phyloP scores from a whole-genome alignment of 2,888 invertebrate species.

The Oscheius sp. region DNA sequence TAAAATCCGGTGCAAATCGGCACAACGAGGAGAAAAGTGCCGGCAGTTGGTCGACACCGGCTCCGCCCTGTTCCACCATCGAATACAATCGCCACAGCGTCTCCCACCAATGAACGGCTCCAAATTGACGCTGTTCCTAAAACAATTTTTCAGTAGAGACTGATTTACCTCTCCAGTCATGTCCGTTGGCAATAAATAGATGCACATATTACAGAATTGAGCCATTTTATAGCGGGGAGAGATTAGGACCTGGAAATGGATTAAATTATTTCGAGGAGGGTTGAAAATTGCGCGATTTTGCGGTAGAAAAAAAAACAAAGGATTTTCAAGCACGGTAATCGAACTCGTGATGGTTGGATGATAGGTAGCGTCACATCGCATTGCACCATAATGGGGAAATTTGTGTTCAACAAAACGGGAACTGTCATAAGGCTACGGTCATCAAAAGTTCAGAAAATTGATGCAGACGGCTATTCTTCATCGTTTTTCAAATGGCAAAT shows the following conservation, averaged over 20 bases:
- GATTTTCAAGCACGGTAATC: no score
- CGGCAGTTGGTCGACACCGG: slow-evolving; percentile 40
- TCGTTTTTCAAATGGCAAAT: no score
- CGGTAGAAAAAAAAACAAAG: no score
- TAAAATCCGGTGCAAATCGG: slow-evolving; percentile 37
- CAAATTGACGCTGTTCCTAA: slow-evolving; percentile 41
- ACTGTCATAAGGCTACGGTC: no score
- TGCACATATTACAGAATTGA: slow-evolving; percentile 19
- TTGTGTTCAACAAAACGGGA: no score
- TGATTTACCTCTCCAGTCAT: slow-evolving; percentile 40
- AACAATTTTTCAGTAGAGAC: not conserved
- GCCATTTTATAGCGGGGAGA: slow-evolving; percentile 30
- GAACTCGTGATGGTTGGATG: no score
- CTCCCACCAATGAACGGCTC: slow-evolving; percentile 43
- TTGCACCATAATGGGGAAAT: no score
- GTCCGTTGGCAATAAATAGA: slow-evolving; percentile 10
- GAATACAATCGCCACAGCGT: slow-evolving; percentile 49
- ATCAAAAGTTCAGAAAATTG: no score
- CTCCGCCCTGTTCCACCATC: slow-evolving; percentile 44
- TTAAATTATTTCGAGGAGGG: not conserved
- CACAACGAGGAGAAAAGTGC: slow-evolving; percentile 35
- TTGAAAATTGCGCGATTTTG: no score
- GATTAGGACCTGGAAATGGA: not conserved
- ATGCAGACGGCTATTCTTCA: no score
- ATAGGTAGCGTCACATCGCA: no score